Evolutionary conservation across 2,113 vertebrate species (phyloP).

Genomic region (Peromyscus leucopus): DNA sequence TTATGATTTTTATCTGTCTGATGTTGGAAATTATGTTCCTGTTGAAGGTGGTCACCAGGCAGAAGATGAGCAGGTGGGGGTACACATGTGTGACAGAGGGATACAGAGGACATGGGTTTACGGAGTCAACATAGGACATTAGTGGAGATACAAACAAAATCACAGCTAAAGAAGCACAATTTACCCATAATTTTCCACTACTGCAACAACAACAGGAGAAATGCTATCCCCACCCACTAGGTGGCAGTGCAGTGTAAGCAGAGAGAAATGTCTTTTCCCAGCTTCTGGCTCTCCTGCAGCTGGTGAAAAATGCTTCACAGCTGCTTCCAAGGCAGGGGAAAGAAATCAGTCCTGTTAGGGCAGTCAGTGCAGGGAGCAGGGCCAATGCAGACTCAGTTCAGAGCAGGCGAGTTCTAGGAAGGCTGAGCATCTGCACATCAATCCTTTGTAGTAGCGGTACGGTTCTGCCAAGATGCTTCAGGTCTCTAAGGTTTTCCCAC

Average conservation of each 20-base stretch:
- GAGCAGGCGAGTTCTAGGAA: background rate
- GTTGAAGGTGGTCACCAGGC: background rate
- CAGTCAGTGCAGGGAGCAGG: background rate
- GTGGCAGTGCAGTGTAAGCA: conserved; percentile 64
- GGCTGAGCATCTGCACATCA: background rate
- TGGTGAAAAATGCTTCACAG: background rate
- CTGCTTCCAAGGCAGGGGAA: background rate
- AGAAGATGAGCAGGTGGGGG: background rate
- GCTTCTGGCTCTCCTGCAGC: background rate
- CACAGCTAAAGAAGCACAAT: background rate
- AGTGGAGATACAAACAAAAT: background rate
- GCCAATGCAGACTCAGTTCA: background rate
- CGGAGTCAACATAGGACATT: background rate
- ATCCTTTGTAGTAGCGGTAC: background rate
- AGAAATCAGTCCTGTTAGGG: background rate
- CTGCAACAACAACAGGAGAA: background rate
- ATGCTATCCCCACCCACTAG: background rate
- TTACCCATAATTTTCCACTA: background rate
- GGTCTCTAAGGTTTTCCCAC: background rate
- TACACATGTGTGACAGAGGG: background rate
- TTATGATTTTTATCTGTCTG: background rate
- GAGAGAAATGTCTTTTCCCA: background rate
- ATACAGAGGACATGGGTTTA: background rate
- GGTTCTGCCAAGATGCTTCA: background rate
- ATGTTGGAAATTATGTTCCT: background rate